phyloP scores from a whole-genome alignment of 1,140 invertebrate species.

The Drosophila nigromelanica region DNA sequence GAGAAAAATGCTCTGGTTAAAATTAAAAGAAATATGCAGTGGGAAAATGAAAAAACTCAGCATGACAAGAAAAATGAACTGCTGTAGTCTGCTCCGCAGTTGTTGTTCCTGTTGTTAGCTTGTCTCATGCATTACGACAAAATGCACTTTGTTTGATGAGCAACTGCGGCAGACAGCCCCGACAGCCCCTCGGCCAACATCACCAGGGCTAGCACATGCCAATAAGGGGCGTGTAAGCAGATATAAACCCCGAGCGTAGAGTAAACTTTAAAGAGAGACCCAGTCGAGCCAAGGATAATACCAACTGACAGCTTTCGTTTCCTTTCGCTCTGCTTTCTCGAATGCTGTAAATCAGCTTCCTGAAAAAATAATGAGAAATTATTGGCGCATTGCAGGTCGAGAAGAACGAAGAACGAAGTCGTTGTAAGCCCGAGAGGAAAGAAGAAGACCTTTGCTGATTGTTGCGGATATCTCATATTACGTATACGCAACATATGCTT shows the following conservation, averaged over 20 bases:
- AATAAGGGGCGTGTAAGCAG: constrained; percentile 22
- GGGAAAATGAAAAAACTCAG: constrained; percentile 12
- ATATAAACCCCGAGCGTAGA: constrained; percentile 1
- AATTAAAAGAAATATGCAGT: constrained; percentile 52
- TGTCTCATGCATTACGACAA: constrained; percentile 29
- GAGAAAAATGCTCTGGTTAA: constrained; percentile 18
- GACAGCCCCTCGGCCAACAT: background rate
- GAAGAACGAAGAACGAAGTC: background rate
- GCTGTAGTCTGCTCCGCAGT: constrained; percentile 13
- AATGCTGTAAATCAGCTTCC: constrained; percentile 28
- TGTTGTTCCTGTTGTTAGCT: constrained; percentile 26
- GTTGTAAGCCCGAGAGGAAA: background rate
- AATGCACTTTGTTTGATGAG: constrained; percentile 64
- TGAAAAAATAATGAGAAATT: constrained; percentile 57
- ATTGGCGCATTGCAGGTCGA: constrained; percentile 44
- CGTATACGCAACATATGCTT: too few relatives aligned
- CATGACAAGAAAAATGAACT: constrained; percentile 38
- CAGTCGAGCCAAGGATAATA: constrained; percentile 13
- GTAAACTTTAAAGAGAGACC: constrained; percentile 16
- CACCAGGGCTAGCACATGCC: constrained; percentile 7
- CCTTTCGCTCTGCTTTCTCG: constrained; percentile 10
- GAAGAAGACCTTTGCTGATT: background rate
- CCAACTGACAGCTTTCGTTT: constrained; percentile 26
- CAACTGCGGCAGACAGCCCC: constrained; percentile 9
- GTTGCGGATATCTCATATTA: too few relatives aligned